Percentiles rank a stretch among this genome's conserved stretches.
These are phyloP conservation scores for Meteorus cinctellus DNA, from an alignment of 2,888 invertebrate species.

Conservation along the genomic window DNA sequence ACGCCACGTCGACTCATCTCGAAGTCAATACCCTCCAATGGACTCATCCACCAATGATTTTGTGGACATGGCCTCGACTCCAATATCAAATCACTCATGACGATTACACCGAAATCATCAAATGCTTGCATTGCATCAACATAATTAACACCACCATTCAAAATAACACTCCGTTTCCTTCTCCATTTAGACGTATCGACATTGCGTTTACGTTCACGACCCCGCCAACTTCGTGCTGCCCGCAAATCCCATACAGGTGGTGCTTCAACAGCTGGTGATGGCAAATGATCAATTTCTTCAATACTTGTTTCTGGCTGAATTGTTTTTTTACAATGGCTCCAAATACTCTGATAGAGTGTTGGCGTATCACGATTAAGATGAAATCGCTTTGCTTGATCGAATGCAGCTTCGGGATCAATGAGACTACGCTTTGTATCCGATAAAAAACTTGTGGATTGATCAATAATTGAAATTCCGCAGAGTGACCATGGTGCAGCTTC, in stretches of 20 bases:
- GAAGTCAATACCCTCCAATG: constrained; percentile 49
- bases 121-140: constrained; percentile 72
- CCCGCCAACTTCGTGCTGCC: constrained; percentile 38
- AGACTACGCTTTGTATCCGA: constrained; percentile 58
- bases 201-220: constrained; percentile 54
- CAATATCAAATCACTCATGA: constrained; percentile 76
- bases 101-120: constrained; percentile 74
- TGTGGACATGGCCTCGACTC: constrained; percentile 75
- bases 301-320: constrained; percentile 53
- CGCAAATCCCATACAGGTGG: constrained; percentile 53
- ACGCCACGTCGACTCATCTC: constrained; percentile 53
- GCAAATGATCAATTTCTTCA: constrained; percentile 67
- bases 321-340: constrained; percentile 65
- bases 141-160: constrained; percentile 62
- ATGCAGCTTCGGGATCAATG: constrained; percentile 63
- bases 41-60: constrained; percentile 56
- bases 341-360: constrained; percentile 61
- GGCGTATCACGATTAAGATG: constrained; percentile 63
- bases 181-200: constrained; percentile 32
- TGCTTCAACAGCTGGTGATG: constrained; percentile 57
- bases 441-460: constrained; percentile 76
- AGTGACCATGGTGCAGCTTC: constrained; percentile 76
- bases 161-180: constrained; percentile 46
- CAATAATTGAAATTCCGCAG: constrained; percentile 77
- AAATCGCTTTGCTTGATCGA: constrained; percentile 65